Evolutionary conservation across 2,113 vertebrate genomes (phyloP), one percentile per base, ranked within the genome.

Genomic region (Megalops atlanticus): DNA sequence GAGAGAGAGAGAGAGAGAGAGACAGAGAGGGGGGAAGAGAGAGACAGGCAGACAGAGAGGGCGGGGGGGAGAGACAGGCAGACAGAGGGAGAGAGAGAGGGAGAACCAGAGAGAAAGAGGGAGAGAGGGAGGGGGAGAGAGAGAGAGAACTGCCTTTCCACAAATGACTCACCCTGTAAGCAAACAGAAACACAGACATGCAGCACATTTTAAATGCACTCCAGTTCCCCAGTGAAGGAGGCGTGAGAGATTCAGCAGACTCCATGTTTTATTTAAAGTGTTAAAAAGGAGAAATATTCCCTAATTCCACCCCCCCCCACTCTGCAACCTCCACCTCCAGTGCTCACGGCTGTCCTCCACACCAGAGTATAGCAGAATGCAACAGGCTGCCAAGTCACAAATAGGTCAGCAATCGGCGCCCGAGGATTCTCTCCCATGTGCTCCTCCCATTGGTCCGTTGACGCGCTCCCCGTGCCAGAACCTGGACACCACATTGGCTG

Each of bases 391-490:
- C 79, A 33, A 75, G 81, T 81, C 78, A 81, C 79, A 91, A 88
- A 85, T 88, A 85, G 85, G 87, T 88, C 88, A 90, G 81, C 76
- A 79, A 85, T 78, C 81, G 85, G 74, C 83, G 83, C 79, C 77
- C 80, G 47, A 82, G 79, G 80, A 87, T 87, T 86, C 85, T 83
- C 77, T 88, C 80, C 83, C 82, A 43, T 18, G 36, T 54, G 58
- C 73, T 80, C 76, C 76, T 84, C 81, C 81, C 80, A 89, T 88
- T 89, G 86, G 89, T 83, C 58, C 0, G 24, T 79, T 72, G 83
- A 69, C 75, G 83, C 39, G 43, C 85, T 84, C 82, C 82, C 74
- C 45, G 80, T 85, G 80, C 40, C 74, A 76, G 64, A 27, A 87
- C 85, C 80, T 80, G 85, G 86, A 85, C 80, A 85, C 70, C 76